phyloP scores from a whole-genome alignment of 2,888 invertebrate species.

The Bruchidius siliquastri region DNA sequence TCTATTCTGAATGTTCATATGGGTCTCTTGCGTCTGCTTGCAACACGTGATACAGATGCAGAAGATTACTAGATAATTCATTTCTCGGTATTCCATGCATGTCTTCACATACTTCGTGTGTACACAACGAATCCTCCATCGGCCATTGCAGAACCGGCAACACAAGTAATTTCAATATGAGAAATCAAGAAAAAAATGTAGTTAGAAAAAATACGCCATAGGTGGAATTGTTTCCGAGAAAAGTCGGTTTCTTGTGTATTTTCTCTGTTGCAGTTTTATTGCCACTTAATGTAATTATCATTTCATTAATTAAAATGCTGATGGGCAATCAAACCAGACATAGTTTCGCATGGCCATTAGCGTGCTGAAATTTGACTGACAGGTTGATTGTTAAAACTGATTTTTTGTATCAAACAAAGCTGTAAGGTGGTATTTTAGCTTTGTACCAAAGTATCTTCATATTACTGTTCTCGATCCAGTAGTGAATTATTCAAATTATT shows the following conservation, averaged over 20 bases:
- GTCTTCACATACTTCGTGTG: background rate
- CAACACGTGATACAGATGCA: background rate
- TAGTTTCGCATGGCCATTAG: background rate
- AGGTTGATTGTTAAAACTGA: background rate
- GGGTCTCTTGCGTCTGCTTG: background rate
- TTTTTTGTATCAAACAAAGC: no score
- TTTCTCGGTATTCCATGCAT: background rate
- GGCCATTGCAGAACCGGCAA: background rate
- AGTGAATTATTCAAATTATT: no score
- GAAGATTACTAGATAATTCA: background rate
- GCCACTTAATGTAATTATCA: constrained; percentile 24
- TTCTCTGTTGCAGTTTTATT: constrained; percentile 22
- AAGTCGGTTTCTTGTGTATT: constrained; percentile 17
- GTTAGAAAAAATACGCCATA: background rate
- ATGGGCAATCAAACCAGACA: background rate
- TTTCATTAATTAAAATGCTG: constrained; percentile 28
- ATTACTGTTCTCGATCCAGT: no score
- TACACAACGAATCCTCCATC: background rate
- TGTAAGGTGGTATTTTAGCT: no score
- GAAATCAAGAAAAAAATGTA: background rate
- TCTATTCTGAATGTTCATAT: no score
- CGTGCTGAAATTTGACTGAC: background rate
- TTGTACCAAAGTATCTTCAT: no score
- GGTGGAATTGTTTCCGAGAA: constrained; percentile 5
- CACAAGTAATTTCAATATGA: background rate